phyloP scores from a whole-genome alignment of 2,113 vertebrate species.

The Prinia subflava region DNA sequence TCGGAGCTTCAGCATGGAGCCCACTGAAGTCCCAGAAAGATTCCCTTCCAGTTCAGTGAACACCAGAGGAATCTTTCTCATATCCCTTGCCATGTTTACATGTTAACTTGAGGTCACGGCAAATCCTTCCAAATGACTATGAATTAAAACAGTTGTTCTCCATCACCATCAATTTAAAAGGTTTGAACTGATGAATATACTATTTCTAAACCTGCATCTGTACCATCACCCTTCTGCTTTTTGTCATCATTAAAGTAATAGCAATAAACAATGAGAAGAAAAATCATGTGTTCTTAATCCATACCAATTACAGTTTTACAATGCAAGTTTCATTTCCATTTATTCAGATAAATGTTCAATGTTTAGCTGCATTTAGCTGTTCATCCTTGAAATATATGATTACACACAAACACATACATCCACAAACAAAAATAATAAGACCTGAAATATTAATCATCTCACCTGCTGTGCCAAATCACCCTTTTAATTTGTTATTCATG shows the following conservation, averaged over 20 bases:
- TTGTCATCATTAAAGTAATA: constrained; percentile 68
- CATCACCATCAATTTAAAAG: constrained; percentile 39
- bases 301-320: constrained; percentile 50
- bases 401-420: not conserved
- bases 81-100: constrained; percentile 42
- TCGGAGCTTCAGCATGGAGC: not conserved
- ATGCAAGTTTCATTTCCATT: constrained; percentile 70
- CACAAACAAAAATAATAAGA: not conserved
- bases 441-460: not conserved
- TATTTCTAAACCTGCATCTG: constrained; percentile 16
- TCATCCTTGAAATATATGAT: constrained; percentile 38
- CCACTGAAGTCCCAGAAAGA: not conserved
- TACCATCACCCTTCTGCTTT: constrained; percentile 67
- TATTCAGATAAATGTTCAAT: constrained; percentile 67
- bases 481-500: not conserved
- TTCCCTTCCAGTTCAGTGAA: not conserved
- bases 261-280: constrained; percentile 57
- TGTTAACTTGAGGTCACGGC: not conserved
- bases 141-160: constrained; percentile 50
- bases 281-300: constrained; percentile 56
- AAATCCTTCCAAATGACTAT: constrained; percentile 14
- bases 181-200: not conserved
- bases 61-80: not conserved
- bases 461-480: not conserved
- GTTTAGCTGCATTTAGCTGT: constrained; percentile 35